phyloP scores from a whole-genome alignment of 2,888 invertebrate genomes.

The Thera obeliscata region DNA sequence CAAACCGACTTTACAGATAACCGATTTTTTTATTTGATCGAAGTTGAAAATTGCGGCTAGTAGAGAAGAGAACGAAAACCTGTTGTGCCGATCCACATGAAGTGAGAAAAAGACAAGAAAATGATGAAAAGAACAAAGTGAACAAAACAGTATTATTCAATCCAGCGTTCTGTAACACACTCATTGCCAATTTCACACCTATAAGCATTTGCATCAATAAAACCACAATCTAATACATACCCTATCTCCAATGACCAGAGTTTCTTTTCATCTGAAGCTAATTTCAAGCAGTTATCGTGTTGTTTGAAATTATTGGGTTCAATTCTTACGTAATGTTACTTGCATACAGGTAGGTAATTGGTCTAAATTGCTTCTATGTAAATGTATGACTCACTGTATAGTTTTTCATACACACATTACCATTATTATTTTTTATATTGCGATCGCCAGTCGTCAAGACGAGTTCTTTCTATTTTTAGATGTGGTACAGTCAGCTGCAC shows the following conservation, averaged over 20 bases:
- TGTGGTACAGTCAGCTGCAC: too few species aligned
- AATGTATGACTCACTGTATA: slow-evolving; percentile 32
- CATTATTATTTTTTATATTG: slow-evolving; percentile 4
- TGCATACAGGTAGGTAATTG: slow-evolving; percentile 27
- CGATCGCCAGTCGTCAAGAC: not conserved
- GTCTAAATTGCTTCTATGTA: slow-evolving; percentile 42
- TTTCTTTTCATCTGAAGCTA: slow-evolving; percentile 2
- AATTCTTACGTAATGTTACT: slow-evolving; percentile 44
- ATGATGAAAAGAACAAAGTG: not conserved
- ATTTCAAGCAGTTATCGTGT: slow-evolving; percentile 42
- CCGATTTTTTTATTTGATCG: too few species aligned
- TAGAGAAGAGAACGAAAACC: too few species aligned
- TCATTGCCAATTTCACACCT: slow-evolving; percentile 69
- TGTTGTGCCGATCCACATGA: too few species aligned
- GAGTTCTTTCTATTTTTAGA: too few species aligned
- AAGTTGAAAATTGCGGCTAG: too few species aligned
- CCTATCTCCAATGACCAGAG: slow-evolving; percentile 26
- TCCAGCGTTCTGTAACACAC: slow-evolving; percentile 55
- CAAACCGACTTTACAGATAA: too few species aligned
- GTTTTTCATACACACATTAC: slow-evolving; percentile 18
- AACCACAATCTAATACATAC: slow-evolving; percentile 43
- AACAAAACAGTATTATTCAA: slow-evolving; percentile 50
- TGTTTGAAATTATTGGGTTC: slow-evolving; percentile 53
- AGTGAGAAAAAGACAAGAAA: not conserved
- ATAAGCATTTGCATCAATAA: slow-evolving; percentile 49